Base-by-base conservation (phyloP, 2,797 vertebrate species). In the Rhynchonycteris naso region DNA sequence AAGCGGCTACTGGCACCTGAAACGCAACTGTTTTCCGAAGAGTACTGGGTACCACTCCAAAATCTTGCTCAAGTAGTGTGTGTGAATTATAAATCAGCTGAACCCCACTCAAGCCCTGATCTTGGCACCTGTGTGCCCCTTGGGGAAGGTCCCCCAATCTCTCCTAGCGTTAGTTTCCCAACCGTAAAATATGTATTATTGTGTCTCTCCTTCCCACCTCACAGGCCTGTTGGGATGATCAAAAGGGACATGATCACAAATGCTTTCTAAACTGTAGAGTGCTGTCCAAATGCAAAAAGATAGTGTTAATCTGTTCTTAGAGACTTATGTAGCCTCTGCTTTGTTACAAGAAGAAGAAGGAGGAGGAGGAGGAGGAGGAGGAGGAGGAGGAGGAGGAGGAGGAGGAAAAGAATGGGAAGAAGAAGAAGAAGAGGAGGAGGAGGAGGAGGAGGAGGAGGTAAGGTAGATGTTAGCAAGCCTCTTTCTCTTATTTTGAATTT, bases 401-500 rank as follows among this genome's bases (percentile, higher is more conserved):
- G n/a, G n/a, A n/a, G n/a, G n/a, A n/a, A n/a, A n/a, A n/a, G n/a
- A n/a, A n/a, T n/a, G n/a, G n/a, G n/a, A n/a, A n/a, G n/a, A n/a
- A n/a, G n/a, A n/a, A n/a, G n/a, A n/a, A n/a, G n/a, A n/a, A n/a
- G n/a, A n/a, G n/a, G n/a, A n/a, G n/a, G n/a, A n/a, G n/a, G n/a
- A n/a, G n/a, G n/a, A n/a, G n/a, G n/a, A n/a, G n/a, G n/a, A n/a
- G n/a, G n/a, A n/a, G n/a, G n/a, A n/a, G n/a, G n/a, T n/a, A 28
- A 11, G 61, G 50, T 50, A 89, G 52, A 82, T 38, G 21, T 71
- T 81, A 59, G 30, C 50, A 54, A 50, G 47, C 0, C 35, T 76
- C 59, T 69, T 83, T 43, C 21, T 56, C 69, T 94, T 38, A 66
- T 38, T 91, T 80, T 71, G 47, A 71, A 90, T 90, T 92, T 66